Percentiles rank a stretch among this genome's conserved stretches.
Evolutionary conservation across 2,888 invertebrate species (phyloP).

Genomic region (Drosophila melanosoma): DNA sequence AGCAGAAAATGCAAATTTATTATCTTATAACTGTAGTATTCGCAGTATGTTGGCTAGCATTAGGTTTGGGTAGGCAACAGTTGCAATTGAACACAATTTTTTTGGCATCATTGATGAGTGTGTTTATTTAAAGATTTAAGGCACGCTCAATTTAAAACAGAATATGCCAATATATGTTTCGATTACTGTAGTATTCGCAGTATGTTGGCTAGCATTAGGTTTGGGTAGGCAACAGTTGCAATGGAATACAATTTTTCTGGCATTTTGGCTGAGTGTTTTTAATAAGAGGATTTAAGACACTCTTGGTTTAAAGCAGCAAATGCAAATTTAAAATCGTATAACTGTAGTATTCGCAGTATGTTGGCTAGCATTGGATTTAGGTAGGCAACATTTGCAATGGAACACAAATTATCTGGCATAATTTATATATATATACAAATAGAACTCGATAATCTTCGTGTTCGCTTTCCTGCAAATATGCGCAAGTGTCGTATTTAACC

Average conservation of each 20-base stretch:
- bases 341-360: conserved; percentile 78
- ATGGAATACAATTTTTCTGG: conserved; percentile 33
- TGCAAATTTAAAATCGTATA: conserved; percentile 23
- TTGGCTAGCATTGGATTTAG: conserved; percentile 73
- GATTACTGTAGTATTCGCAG: neutral
- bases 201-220: conserved; percentile 13
- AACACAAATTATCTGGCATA: conserved; percentile 73
- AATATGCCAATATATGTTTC: too few relatives aligned
- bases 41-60: conserved; percentile 81
- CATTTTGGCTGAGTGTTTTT: neutral
- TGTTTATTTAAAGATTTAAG: too few relatives aligned
- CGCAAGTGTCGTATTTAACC: conserved; percentile 49
- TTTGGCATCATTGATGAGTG: conserved; percentile 50
- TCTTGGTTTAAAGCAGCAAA: conserved; percentile 10
- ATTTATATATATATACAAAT: conserved; percentile 19
- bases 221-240: conserved; percentile 58
- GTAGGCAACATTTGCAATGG: conserved; percentile 83
- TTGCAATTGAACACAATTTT: conserved; percentile 81
- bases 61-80: conserved; percentile 77
- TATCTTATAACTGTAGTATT: conserved; percentile 60
- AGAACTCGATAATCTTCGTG: conserved; percentile 17
- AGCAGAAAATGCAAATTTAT: conserved; percentile 30
- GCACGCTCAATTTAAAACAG: too few relatives aligned
- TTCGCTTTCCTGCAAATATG: conserved; percentile 29
- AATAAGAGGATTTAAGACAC: neutral